Conservation (phyloP, 2,888 invertebrate species). For the Xanthorhoe spadicearia region DNA sequence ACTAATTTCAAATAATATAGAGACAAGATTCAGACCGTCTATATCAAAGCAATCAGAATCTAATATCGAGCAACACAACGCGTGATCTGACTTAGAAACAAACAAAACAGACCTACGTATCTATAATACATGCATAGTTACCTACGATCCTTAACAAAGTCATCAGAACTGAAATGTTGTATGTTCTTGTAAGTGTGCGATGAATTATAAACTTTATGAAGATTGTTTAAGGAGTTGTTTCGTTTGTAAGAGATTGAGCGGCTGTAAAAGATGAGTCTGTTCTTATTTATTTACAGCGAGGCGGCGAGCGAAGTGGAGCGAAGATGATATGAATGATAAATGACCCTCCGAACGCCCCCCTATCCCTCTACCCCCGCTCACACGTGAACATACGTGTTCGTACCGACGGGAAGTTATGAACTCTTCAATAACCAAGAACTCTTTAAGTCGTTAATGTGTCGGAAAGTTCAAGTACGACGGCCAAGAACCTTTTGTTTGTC, state of each 20-base stretch:
- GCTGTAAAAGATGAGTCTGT: conserved; percentile 85
- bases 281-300: conserved; percentile 85
- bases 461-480: conserved; percentile 39
- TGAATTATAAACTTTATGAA: conserved; percentile 47
- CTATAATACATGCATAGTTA: conserved; percentile 79
- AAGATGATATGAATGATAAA: conserved; percentile 86
- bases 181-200: conserved; percentile 41
- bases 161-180: conserved; percentile 47
- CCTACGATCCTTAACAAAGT: conserved; percentile 67
- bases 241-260: conserved; percentile 50
- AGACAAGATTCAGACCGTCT: not conserved
- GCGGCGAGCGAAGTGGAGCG: conserved; percentile 85
- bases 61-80: conserved; percentile 51
- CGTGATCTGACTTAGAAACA: conserved; percentile 62
- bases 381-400: conserved; percentile 77
- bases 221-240: conserved; percentile 43
- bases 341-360: conserved; percentile 76
- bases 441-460: conserved; percentile 56
- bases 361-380: conserved; percentile 62
- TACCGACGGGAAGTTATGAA: conserved; percentile 71
- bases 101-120: conserved; percentile 65
- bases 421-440: conserved; percentile 62
- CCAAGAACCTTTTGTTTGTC: conserved; percentile 31
- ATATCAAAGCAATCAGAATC: conserved; percentile 26
- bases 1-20: too few species aligned